A percentile compares a stretch with the other conserved stretches of the same genome.
These are phyloP conservation scores for Antechinus stuartii DNA, from an alignment of 2,113 vertebrate genomes.

Conservation along the genomic window DNA sequence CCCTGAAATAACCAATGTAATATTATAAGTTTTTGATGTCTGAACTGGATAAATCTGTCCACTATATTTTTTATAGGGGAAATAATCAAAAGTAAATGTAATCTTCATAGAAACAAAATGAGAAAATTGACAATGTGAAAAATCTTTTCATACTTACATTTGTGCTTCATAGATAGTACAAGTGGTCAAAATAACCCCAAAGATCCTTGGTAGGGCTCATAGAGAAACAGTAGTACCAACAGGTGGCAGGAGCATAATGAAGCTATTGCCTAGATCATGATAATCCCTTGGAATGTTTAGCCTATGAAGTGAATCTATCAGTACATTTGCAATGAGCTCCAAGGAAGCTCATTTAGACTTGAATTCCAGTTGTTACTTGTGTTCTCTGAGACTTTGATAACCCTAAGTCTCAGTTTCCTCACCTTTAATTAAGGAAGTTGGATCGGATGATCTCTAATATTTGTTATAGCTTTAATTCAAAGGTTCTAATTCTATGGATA, in stretches of 20 bases:
- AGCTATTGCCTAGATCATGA: background rate
- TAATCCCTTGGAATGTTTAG: background rate
- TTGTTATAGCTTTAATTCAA: background rate
- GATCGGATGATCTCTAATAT: background rate
- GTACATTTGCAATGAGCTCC: background rate
- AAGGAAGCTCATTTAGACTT: background rate
- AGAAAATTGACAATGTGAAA: background rate
- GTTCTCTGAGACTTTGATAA: background rate
- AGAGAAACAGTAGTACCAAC: background rate
- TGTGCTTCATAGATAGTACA: background rate
- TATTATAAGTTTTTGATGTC: background rate
- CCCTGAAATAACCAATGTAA: background rate
- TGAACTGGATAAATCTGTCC: background rate
- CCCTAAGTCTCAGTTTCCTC: background rate
- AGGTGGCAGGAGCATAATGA: background rate
- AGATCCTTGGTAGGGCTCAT: background rate
- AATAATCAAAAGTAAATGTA: background rate
- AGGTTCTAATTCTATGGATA: background rate
- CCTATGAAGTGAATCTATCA: background rate
- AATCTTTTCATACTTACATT: constrained; percentile 25
- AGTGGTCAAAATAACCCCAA: background rate
- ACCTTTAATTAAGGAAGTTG: background rate
- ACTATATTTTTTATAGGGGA: background rate
- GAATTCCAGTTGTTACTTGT: background rate
- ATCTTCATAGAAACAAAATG: background rate